A percentile compares a stretch with the other conserved stretches of the same genome.
Conservation (phyloP, 2,888 invertebrate species). For the Cepaea hortensis region DNA sequence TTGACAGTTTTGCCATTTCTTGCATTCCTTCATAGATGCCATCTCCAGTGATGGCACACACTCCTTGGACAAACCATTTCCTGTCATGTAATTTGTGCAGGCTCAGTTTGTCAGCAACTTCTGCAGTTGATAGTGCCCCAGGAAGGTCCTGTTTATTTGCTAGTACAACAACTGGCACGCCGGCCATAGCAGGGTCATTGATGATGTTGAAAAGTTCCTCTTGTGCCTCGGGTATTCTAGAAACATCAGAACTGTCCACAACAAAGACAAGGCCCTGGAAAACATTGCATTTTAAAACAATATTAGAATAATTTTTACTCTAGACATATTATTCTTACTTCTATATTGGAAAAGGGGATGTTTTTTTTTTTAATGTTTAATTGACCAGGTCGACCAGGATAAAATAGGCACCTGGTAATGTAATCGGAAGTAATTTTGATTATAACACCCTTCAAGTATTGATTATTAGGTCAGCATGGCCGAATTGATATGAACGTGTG, state of each 20-base stretch:
- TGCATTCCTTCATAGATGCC: constrained; percentile 74
- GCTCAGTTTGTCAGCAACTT: constrained; percentile 67
- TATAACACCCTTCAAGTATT: too few species aligned
- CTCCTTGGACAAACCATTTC: constrained; percentile 74
- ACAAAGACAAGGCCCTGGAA: constrained; percentile 71
- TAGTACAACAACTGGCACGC: constrained; percentile 74
- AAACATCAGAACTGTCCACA: constrained; percentile 73
- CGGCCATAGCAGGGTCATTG: constrained; percentile 67
- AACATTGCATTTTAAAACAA: neutral
- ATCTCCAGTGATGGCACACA: constrained; percentile 73
- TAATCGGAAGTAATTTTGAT: too few species aligned
- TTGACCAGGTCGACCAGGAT: too few species aligned
- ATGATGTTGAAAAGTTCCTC: constrained; percentile 71
- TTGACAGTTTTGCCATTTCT: constrained; percentile 70
- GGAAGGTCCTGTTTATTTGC: constrained; percentile 76
- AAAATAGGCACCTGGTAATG: too few species aligned
- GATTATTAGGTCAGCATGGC: too few species aligned
- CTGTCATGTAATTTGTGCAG: constrained; percentile 62
- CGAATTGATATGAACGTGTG: too few species aligned
- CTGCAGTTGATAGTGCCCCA: constrained; percentile 63
- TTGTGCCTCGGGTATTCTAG: constrained; percentile 67
- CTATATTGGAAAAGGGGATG: too few species aligned
- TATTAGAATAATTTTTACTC: too few species aligned
- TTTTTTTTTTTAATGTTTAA: too few species aligned
- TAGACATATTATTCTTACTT: too few species aligned